These are phyloP conservation scores for Saxidomus purpurata DNA, from an alignment of 1,140 invertebrate genomes.

Conservation along the genomic window DNA sequence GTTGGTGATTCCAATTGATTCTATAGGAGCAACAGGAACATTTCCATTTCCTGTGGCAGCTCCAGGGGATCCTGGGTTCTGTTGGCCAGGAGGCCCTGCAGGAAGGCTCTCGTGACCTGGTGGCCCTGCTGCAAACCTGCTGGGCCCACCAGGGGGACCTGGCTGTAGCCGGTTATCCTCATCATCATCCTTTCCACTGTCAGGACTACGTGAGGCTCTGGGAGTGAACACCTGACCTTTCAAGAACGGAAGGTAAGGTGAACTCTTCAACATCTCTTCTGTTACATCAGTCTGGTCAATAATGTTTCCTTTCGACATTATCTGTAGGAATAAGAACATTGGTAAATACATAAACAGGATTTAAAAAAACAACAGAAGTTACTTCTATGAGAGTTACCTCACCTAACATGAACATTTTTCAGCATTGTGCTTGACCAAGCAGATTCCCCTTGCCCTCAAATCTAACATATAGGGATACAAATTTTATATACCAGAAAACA, in stretches of 20 bases:
- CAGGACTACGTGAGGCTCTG: not conserved
- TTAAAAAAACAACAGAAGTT: too few relatives aligned
- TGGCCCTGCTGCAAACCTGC: not conserved
- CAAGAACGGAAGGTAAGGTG: not conserved
- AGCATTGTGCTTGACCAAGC: too few relatives aligned
- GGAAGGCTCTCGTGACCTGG: not conserved
- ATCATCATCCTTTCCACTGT: not conserved
- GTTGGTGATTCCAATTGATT: not conserved
- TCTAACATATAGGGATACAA: too few relatives aligned
- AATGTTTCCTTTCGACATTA: constrained; percentile 57
- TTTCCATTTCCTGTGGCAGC: not conserved
- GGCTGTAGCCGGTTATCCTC: not conserved
- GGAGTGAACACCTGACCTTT: constrained; percentile 18
- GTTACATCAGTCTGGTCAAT: constrained; percentile 2
- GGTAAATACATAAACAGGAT: too few relatives aligned
- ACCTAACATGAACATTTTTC: too few relatives aligned
- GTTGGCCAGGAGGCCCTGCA: not conserved
- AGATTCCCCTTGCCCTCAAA: too few relatives aligned
- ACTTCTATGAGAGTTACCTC: too few relatives aligned
- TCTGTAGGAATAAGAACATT: too few relatives aligned
- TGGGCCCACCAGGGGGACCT: not conserved
- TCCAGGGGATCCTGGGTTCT: not conserved
- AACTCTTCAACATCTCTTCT: not conserved
- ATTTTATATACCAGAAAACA: too few relatives aligned
- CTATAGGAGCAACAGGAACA: not conserved